These are phyloP conservation scores for Pelusios castaneus DNA, from an alignment of 2,113 vertebrate genomes.

Conservation along the genomic window DNA sequence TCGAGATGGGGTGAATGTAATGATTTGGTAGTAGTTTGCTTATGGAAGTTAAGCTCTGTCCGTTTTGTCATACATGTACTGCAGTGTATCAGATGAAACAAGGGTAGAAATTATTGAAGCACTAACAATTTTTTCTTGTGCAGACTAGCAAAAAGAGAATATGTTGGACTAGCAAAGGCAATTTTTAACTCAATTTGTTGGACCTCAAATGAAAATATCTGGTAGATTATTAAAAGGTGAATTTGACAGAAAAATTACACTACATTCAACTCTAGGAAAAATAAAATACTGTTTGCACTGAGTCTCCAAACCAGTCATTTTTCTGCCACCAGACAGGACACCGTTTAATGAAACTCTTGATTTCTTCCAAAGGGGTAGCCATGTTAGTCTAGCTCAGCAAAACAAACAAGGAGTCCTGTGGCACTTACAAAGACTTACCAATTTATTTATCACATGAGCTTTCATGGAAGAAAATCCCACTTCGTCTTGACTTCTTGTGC, in stretches of 20 bases:
- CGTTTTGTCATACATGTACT: background rate
- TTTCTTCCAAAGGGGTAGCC: too few relatives aligned
- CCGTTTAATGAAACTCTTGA: background rate
- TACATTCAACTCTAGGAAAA: background rate
- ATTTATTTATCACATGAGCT: too few relatives aligned
- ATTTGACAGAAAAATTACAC: background rate
- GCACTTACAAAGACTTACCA: too few relatives aligned
- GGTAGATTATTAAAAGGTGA: background rate
- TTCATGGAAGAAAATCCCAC: too few relatives aligned
- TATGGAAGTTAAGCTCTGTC: too few relatives aligned
- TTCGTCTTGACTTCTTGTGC: background rate
- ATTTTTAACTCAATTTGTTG: background rate
- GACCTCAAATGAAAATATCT: background rate
- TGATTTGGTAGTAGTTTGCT: background rate
- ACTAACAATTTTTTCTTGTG: background rate
- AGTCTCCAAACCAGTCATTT: background rate
- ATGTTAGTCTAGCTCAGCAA: too few relatives aligned
- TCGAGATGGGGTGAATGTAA: background rate
- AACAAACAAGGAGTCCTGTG: too few relatives aligned
- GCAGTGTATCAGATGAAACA: background rate
- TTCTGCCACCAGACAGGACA: background rate
- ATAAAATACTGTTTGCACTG: background rate
- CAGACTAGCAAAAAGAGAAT: background rate
- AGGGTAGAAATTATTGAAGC: background rate
- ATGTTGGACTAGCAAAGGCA: background rate